A percentile compares a stretch with the other conserved stretches of the same genome.
These are phyloP conservation scores for Megalonaias nervosa DNA, from an alignment of 1,140 invertebrate genomes.

Conservation along the genomic window DNA sequence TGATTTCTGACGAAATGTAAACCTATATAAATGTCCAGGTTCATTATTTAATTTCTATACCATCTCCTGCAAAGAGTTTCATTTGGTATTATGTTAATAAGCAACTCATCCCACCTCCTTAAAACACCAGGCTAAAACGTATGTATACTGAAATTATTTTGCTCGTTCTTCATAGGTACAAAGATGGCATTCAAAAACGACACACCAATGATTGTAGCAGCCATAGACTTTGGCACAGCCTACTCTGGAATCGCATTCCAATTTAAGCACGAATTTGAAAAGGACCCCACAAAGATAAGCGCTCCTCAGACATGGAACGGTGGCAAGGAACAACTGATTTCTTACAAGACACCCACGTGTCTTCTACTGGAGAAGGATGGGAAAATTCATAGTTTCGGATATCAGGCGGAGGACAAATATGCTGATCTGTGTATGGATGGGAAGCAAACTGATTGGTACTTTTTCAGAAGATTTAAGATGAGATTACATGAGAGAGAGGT, in stretches of 20 bases:
- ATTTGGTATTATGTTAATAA: too few relatives aligned
- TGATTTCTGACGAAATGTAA: too few relatives aligned
- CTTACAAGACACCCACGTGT: slow-evolving; percentile 31
- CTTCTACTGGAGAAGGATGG: slow-evolving; percentile 20
- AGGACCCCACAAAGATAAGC: slow-evolving; percentile 21
- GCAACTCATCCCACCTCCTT: too few relatives aligned
- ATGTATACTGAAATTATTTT: not conserved
- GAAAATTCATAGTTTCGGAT: slow-evolving; percentile 26
- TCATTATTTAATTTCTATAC: too few relatives aligned
- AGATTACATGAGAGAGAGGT: slow-evolving; percentile 17
- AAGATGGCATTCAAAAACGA: not conserved
- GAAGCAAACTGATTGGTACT: slow-evolving; percentile 25
- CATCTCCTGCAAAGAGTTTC: too few relatives aligned
- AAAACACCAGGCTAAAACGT: too few relatives aligned
- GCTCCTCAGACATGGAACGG: slow-evolving; percentile 30
- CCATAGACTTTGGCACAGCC: slow-evolving; percentile 30
- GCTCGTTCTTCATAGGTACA: not conserved
- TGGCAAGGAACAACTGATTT: slow-evolving; percentile 9
- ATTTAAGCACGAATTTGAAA: slow-evolving; percentile 10
- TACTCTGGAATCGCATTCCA: slow-evolving; percentile 31
- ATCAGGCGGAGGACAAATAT: slow-evolving; percentile 19
- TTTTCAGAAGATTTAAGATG: slow-evolving; percentile 30
- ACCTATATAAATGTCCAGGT: too few relatives aligned
- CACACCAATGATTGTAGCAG: slow-evolving; percentile 1
- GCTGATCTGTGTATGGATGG: slow-evolving; percentile 25